A percentile compares a stretch with the other conserved stretches of the same genome.
Evolutionary conservation across 2,113 vertebrate genomes (phyloP).

Genomic region (Baryphthengus martii): DNA sequence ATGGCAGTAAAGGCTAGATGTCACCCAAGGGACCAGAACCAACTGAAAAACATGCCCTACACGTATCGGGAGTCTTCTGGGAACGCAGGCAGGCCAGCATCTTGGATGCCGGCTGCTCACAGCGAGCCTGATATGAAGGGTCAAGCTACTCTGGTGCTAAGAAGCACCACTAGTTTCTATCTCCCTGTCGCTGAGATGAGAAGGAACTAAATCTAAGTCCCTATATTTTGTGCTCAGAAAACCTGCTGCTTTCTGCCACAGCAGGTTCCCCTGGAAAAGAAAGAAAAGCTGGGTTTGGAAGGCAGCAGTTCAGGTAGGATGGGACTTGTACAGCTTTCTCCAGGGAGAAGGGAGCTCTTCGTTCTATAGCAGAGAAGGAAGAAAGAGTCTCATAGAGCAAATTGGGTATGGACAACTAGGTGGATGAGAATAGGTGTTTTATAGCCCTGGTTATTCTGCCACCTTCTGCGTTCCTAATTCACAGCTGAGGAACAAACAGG

Average conservation of each 20-base stretch:
- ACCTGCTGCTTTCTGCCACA: neutral
- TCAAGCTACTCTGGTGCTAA: neutral
- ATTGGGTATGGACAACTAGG: neutral
- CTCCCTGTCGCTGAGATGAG: neutral
- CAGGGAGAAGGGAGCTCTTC: neutral
- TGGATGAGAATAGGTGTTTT: neutral
- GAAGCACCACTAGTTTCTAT: neutral
- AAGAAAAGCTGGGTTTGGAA: neutral
- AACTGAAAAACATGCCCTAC: neutral
- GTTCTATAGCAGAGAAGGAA: neutral
- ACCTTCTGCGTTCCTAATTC: neutral
- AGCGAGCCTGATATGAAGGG: neutral
- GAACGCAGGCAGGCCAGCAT: neutral
- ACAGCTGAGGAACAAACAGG: neutral
- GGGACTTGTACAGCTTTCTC: neutral
- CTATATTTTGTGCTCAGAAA: neutral
- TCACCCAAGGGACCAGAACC: neutral
- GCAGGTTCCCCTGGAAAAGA: neutral
- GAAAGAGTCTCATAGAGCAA: neutral
- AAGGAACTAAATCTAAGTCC: neutral
- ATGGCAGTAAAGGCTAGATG: neutral
- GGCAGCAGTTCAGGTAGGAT: neutral
- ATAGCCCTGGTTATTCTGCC: neutral
- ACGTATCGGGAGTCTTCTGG: neutral
- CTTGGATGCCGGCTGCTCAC: neutral